Base-by-base conservation (phyloP, 23 tunicate genomes). In the Oikopleura albicans region DNA sequence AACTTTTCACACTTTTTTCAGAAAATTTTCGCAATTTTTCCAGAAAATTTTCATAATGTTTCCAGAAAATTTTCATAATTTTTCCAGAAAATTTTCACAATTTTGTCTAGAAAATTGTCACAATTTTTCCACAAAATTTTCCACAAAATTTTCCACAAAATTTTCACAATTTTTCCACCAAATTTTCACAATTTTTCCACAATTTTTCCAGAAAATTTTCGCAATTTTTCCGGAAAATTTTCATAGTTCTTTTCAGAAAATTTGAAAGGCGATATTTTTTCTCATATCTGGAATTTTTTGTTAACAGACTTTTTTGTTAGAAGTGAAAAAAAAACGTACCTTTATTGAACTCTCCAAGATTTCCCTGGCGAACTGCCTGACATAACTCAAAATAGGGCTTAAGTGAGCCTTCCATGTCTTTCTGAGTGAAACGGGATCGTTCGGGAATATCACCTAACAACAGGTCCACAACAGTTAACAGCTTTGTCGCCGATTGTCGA, bases 371-470 rank as follows among this genome's bases (percentile, higher is more conserved):
- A 22, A 49, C 59, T 22, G 59, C 93, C 86, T 90, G 90, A 29
- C 90, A 87, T 0, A 90, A 84, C 31, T 66, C 38, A 75, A 90
- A 90, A 83, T 90, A 90, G 4, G 90, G 96, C 39, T 56, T 38
- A 56, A 90, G 41, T 0, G 96, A 83, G 36, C 83, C 49, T 57
- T 66, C 84, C 96, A 90, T 90, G 71, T 85, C 90, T n/a, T 84
- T 71, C 40, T 86, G 85, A 57, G 85, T 88, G 84, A 90, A 90
- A 86, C 86, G 87, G 12, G 90, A 89, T 56, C 96, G 84, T 40
- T 90, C 96, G 33, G 96, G 96, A 39, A 90, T 90, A 41, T 87
- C 90, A 41, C 96, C 96, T 31, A 90, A 88, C 40, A 90, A 83
- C 88, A 90, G 84, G 85, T 90, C 90, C 40, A 90, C 96, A n/a